Conservation (phyloP, 2,113 vertebrate species). For the Gallinago paraguaiae region DNA sequence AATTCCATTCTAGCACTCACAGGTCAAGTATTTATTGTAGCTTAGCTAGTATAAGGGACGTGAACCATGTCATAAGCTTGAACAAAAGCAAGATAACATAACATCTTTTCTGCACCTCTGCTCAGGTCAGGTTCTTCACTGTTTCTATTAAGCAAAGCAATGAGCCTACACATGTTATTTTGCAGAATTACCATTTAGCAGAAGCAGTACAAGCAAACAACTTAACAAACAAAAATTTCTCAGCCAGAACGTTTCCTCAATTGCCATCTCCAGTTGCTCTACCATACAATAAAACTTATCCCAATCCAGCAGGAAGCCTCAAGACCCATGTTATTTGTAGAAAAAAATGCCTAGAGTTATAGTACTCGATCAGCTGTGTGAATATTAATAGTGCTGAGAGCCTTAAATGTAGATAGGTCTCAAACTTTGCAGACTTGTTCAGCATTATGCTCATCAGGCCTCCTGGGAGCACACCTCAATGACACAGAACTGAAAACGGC, state of each 20-base stretch:
- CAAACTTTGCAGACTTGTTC: background rate
- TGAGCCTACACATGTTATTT: background rate
- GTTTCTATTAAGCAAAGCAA: conserved; percentile 22
- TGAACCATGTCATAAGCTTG: background rate
- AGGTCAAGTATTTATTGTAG: conserved; percentile 30
- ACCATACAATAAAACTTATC: background rate
- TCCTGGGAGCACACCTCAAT: background rate
- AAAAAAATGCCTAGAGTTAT: background rate
- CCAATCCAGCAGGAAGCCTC: background rate
- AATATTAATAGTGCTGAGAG: background rate
- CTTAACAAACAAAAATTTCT: background rate
- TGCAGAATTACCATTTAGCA: background rate
- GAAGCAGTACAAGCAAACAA: conserved; percentile 11
- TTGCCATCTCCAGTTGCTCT: background rate
- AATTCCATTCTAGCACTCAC: background rate
- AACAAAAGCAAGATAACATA: conserved; percentile 13
- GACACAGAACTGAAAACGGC: background rate
- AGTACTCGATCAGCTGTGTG: background rate
- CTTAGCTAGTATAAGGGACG: background rate
- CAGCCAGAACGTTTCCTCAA: background rate
- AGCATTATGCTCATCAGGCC: background rate
- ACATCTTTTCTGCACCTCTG: background rate
- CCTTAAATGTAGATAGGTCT: background rate
- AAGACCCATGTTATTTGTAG: background rate
- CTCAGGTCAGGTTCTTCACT: background rate